These are phyloP conservation scores for Huso huso DNA, from an alignment of 2,797 vertebrate genomes.

Conservation along the genomic window DNA sequence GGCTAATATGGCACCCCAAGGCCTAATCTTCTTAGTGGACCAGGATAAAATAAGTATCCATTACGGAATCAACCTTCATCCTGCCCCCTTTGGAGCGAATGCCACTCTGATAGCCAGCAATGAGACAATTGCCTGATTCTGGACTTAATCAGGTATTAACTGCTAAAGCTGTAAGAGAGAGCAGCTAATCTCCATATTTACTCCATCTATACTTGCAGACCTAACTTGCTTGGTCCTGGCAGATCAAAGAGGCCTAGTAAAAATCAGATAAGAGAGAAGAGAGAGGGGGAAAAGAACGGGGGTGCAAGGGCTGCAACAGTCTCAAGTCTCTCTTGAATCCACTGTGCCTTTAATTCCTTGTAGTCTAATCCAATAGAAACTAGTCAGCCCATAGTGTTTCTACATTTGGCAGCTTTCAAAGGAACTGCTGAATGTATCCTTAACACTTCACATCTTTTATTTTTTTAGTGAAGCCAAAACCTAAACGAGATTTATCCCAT, in stretches of 20 bases:
- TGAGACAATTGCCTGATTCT: constrained; percentile 76
- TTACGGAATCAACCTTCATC: constrained; percentile 94
- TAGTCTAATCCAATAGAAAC: constrained; percentile 50
- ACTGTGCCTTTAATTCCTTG: constrained; percentile 47
- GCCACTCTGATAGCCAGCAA: constrained; percentile 86
- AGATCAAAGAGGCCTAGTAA: constrained; percentile 68
- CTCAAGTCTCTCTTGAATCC: constrained; percentile 45
- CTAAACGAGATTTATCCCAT: too few species aligned
- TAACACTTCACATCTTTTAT: too few species aligned
- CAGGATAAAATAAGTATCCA: constrained; percentile 94
- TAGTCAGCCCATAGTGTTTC: constrained; percentile 11
- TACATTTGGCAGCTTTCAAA: too few species aligned
- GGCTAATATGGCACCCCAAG: constrained; percentile 76
- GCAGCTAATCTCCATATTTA: constrained; percentile 72
- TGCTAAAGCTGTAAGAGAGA: constrained; percentile 63
- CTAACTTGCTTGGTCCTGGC: constrained; percentile 53
- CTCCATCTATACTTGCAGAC: constrained; percentile 65
- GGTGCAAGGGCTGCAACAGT: constrained; percentile 51
- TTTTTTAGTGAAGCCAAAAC: too few species aligned
- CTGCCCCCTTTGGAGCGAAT: constrained; percentile 78
- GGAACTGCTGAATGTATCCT: too few species aligned
- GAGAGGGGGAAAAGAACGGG: constrained; percentile 36
- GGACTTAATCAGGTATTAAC: constrained; percentile 92
- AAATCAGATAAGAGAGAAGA: constrained; percentile 64
- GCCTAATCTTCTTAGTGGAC: constrained; percentile 85